Evolutionary conservation across 2,888 invertebrate species (phyloP), one percentile per base, ranked within the genome.

Genomic region (Ochlodes sylvanus): DNA sequence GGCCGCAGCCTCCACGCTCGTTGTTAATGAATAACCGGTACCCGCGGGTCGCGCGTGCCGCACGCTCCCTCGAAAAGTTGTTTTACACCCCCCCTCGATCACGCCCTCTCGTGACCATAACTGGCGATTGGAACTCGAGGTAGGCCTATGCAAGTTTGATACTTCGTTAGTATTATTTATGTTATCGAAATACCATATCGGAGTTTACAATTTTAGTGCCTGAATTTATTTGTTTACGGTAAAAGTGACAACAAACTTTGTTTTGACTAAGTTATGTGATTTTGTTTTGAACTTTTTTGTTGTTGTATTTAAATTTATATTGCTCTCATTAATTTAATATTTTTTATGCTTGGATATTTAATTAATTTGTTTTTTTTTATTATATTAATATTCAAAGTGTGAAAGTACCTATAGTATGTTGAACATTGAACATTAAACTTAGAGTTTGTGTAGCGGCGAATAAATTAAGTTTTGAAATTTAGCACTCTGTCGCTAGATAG

Each of bases 21-120:
- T 84, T 86, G 85, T 88, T 91, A 91, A 91, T 91, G 92, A 92
- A 90, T 87, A 91, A 92, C 86, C 89, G 91, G 89, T 89, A 86
- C 84, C 89, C 90, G 90, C 89, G 90, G 88, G 85, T 87, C 84
- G 89, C 88, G 90, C 89, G 89, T 86, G 85, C 86, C 82, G 82
- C 81, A 78, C 80, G 72, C 82, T 79, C 82, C 82, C 81, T 85
- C 85, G 86, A 87, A 90, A 92, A 92, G 85, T 90, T 90, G 80
- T 80, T 78, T 83, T 77, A 77, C 84, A 80, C 79, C 79, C 82
- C 79, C 82, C 83, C 85, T 85, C 86, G 81, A 86, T 82, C 82
- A 86, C 91, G 89, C 90, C 80, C 88, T 88, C 89, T 85, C 88
- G 84, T 89, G 75, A 70, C 68, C 62, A 47, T 56, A 17, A 62